Percentiles rank a stretch among this genome's conserved stretches.
phyloP scores from a whole-genome alignment of 2,888 invertebrate species.

The Eristalinus aeneus region DNA sequence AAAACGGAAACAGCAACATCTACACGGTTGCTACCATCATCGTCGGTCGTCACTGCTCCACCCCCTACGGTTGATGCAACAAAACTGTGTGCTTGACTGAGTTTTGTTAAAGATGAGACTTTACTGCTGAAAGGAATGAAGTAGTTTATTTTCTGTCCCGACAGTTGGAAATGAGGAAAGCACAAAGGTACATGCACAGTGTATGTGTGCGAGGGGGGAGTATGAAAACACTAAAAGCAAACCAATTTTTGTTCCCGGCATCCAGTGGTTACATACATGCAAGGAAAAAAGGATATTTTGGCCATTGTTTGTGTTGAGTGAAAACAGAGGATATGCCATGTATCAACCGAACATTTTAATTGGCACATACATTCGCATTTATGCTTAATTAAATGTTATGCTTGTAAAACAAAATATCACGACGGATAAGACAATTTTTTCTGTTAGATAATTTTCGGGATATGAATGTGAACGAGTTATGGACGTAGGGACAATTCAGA shows the following conservation, averaged over 20 bases:
- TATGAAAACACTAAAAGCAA: conserved; percentile 54
- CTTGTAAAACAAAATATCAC: neutral
- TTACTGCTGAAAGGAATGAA: conserved; percentile 34
- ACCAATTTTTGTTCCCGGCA: conserved; percentile 49
- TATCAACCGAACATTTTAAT: neutral
- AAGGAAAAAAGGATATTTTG: neutral
- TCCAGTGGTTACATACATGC: conserved; percentile 20
- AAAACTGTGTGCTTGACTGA: conserved; percentile 37
- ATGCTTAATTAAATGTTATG: neutral
- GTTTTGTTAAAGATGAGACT: conserved; percentile 54
- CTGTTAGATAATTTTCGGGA: no score
- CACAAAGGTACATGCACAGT: conserved; percentile 51
- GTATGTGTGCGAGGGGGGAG: conserved; percentile 34
- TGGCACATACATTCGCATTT: neutral
- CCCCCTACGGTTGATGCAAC: conserved; percentile 8
- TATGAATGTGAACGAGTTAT: no score
- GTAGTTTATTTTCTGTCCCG: conserved; percentile 15
- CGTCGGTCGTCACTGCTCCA: no score
- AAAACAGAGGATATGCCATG: neutral
- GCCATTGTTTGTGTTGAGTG: neutral
- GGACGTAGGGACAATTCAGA: no score
- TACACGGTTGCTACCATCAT: conserved; percentile 34
- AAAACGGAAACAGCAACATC: conserved; percentile 52
- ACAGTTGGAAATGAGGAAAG: conserved; percentile 66
- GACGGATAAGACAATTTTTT: no score